These are phyloP conservation scores for Vespertilio murinus DNA, from an alignment of 2,797 vertebrate genomes.

Conservation along the genomic window DNA sequence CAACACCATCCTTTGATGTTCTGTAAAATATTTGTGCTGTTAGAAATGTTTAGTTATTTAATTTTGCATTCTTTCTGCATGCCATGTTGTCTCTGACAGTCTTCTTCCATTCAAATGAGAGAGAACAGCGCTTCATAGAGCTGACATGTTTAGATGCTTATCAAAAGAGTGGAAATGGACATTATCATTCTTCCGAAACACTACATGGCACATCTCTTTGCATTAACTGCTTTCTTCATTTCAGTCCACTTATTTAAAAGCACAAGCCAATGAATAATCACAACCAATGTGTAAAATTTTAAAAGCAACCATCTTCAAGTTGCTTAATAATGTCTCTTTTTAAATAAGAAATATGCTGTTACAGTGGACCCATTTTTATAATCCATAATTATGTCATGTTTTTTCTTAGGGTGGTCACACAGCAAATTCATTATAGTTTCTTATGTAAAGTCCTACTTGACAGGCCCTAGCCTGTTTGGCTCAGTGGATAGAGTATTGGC, in stretches of 20 bases:
- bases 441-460: neutral
- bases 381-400: neutral
- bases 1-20: neutral
- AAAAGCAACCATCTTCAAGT: neutral
- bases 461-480: too few relatives aligned
- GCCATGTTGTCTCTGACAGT: neutral
- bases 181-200: neutral
- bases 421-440: neutral
- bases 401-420: neutral
- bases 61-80: constrained; percentile 14
- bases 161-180: neutral
- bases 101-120: neutral
- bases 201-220: neutral
- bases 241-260: neutral
- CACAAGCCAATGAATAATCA: neutral
- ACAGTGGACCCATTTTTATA: neutral
- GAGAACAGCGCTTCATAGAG: neutral
- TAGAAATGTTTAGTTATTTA: constrained; percentile 5
- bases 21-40: constrained; percentile 1
- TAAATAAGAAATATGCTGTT: constrained; percentile 12
- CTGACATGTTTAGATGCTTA: neutral
- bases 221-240: neutral
- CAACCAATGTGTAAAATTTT: neutral
- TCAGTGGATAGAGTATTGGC: too few relatives aligned
- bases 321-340: neutral